Base-by-base conservation (phyloP, 2,888 invertebrate genomes). In the Ophonus ardosiacus region DNA sequence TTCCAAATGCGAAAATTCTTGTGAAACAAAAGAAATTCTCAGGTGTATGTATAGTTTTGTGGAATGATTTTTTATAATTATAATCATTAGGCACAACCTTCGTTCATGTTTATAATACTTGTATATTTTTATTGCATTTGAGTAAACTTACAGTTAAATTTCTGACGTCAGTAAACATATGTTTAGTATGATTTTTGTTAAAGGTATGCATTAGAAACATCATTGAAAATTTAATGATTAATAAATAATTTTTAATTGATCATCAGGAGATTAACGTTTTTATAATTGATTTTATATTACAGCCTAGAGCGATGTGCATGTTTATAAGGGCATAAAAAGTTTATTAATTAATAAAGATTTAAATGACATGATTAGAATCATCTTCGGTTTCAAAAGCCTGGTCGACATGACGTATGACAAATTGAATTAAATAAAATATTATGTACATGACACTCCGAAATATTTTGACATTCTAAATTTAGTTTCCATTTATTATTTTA, bases 1-100 rank as follows among this genome's bases (percentile, higher is more conserved):
- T 5, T 51, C 1, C 6, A 51, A 51, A 51, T 51, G 43, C 43
- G 7, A 13, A 51, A 43, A 21, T 68, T 31, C 7, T 40, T 68
- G 31, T 74, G 71, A 40, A 71, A 74, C 71, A 74, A 74, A 74
- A 17, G 10, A 74, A 74, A 74, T 74, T 10, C 71, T 74, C 71
- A 74, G 71, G 71, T 74, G 71, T 74, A 74, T 38, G 43, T 18
- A 10, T 15, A 74, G 13, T 74, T 74, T 74, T 74, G 17, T 43
- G 71, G 40, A 74, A 74, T 74, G 71, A 74, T 74, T 74, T 63
- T 74, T 74, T 74, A 74, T 74, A 74, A 74, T 74, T 74, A 74
- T 43, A 40, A 40, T 74, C 40, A 43, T 74, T 74, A 74, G 0
- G 15, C 18, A 18, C 40, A 74, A 40, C 71, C 71, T 74, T 74